Conservation (phyloP, 2,113 vertebrate species). For the Egretta garzetta region DNA sequence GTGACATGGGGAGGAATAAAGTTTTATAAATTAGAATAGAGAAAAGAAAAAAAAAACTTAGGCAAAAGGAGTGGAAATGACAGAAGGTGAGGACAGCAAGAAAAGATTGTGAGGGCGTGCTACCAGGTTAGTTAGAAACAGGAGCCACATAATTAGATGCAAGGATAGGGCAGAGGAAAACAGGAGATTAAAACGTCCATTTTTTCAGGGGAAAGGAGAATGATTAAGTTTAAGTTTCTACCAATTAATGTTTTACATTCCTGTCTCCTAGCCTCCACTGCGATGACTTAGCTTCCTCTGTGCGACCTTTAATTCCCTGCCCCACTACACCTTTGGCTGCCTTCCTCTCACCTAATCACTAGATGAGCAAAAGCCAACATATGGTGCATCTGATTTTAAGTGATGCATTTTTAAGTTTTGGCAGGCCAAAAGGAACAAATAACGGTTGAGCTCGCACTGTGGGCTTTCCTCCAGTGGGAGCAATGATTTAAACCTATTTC, state of each 20-base stretch:
- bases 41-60: not conserved
- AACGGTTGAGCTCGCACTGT: not conserved
- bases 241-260: not conserved
- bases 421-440: conserved; percentile 28
- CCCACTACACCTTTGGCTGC: not conserved
- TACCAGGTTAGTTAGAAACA: not conserved
- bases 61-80: not conserved
- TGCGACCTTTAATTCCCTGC: not conserved
- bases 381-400: not conserved
- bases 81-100: not conserved
- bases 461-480: not conserved
- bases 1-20: not conserved
- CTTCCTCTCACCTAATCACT: not conserved
- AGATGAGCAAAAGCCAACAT: conserved; percentile 10
- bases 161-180: not conserved
- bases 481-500: not conserved
- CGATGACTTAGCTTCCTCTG: not conserved
- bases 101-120: not conserved
- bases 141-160: not conserved
- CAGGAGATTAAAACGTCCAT: not conserved
- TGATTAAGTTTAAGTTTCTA: not conserved
- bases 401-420: not conserved
- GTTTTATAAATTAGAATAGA: not conserved
- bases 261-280: not conserved
- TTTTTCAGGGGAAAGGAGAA: not conserved